Evolutionary conservation across 2,888 invertebrate species (phyloP), one percentile per base, ranked within the genome.

Genomic region (Margaritifera margaritifera): DNA sequence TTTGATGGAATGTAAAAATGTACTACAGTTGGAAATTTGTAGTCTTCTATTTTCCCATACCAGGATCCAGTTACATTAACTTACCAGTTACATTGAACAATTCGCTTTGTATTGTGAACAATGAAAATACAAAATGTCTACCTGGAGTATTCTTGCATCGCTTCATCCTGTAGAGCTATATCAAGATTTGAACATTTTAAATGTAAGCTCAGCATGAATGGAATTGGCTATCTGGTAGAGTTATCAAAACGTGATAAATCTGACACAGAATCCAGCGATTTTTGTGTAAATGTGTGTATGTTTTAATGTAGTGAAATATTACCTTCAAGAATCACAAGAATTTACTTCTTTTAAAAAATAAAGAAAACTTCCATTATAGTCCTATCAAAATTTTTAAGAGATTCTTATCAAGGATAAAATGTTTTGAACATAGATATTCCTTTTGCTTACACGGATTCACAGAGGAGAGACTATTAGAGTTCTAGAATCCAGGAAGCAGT

Each of bases 271-370:
- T 68, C 53, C 24, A 27, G 60, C 67, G 22, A 70, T 72, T 52
- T 75, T 72, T n/a, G n/a, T 6, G 56, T 77, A 2, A 75, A 77
- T 31, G 71, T 77, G 6, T 77, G 72, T 69, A 64, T 66, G n/a
- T 68, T 50, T 65, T 74, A 77, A 62, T 71, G 64, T 31, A 63
- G 69, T 22, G 64, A 69, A n/a, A n/a, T n/a, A n/a, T n/a, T n/a
- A 27, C 77, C 72, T 25, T 42, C 74, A n/a, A 65, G 60, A 68
- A 74, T 74, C 25, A 70, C 72, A 0, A 61, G 52, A 69, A 77
- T 69, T 71, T 77, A 64, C 53, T 77, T 6, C 71, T 57, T 42
- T 57, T 74, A 51, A 66, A 68, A 60, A 61, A 62, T 52, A 64
- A 56, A 42, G 64, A 70, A 22, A 68, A 55, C n/a, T 31, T 69